Base-by-base conservation (phyloP, 1,140 invertebrate genomes). In the Globodera ellingtonae region DNA sequence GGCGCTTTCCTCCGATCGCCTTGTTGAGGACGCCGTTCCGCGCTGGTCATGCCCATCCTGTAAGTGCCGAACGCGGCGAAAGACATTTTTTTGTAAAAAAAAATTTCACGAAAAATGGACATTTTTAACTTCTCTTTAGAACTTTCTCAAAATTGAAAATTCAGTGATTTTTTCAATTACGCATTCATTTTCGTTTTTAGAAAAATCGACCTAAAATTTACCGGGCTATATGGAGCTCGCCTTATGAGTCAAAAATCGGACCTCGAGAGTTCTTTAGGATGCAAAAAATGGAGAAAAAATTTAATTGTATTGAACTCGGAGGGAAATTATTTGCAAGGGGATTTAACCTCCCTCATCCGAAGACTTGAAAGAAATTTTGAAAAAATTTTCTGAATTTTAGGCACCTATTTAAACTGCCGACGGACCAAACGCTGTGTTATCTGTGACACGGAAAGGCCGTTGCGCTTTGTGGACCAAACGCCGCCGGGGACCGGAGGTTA, bases 31-130 rank as follows among this genome's bases (percentile, higher is more conserved):
- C n/a, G 35, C 13, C 7, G 67, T 21, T 9, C 46, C 48, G 7
- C 75, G 75, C 35, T 77, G 75, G 75, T 62, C 75, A n/a, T 77
- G 75, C 7, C 75, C 75, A 6, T 48, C 62, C 7, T 77, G 75
- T 77, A 69, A 77, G n/a, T 50, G 35, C 35, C 35, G 35, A 35
- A 2, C 35, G 35, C 35, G 35, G 35, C 35, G 35, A 35, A 13
- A 65, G 21, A 21, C 13, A 65, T 65, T 65, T 65, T 67, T 44
- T 67, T 35, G 35, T 21, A 3, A 67, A n/a, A 24, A 24, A 0
- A 24, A 24, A n/a, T n/a, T n/a, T n/a, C 15, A 9, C 65, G 7
- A 18, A 67, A 21, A 67, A 67, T 67, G 5, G 50, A 0, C 0
- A 21, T 71, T 4, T 24, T 24, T 21, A 47, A 46, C 7, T 15